Conservation (phyloP, 2,797 vertebrate genomes). For the Gymnothorax reevesii region DNA sequence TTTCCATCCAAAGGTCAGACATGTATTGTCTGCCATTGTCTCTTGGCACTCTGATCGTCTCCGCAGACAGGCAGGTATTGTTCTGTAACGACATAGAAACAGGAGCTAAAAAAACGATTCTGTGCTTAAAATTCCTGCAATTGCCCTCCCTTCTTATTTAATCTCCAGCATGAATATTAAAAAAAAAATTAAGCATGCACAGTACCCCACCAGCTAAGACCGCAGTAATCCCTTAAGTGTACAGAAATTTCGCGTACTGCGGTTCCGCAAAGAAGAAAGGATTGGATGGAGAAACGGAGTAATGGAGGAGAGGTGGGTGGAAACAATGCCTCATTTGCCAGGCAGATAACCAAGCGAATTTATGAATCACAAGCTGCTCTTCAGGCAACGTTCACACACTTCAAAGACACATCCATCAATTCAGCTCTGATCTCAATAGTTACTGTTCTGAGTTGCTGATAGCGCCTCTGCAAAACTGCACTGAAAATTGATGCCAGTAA, state of each 20-base stretch:
- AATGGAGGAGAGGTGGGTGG: not conserved
- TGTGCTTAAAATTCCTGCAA: not conserved
- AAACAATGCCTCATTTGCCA: conserved; percentile 48
- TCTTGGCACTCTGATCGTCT: not conserved
- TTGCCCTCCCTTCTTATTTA: not conserved
- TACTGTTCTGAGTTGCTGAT: conserved; percentile 25
- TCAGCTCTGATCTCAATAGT: conserved; percentile 35
- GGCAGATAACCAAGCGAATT: conserved; percentile 45
- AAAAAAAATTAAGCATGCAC: conserved; percentile 6
- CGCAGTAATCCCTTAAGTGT: conserved; percentile 34
- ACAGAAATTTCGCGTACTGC: conserved; percentile 22
- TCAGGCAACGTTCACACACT: conserved; percentile 51
- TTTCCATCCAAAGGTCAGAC: not conserved
- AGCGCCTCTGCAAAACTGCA: conserved; percentile 12
- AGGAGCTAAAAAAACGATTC: not conserved
- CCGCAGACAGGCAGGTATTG: conserved; percentile 7
- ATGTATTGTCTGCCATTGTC: not conserved
- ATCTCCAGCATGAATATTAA: conserved; percentile 6
- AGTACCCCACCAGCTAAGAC: not conserved
- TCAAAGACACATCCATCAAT: conserved; percentile 49
- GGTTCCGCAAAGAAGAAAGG: conserved; percentile 58
- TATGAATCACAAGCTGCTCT: conserved; percentile 52
- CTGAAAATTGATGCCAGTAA: conserved; percentile 24
- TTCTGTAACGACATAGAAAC: not conserved
- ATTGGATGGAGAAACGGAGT: not conserved